phyloP scores from a whole-genome alignment of 2,113 vertebrate genomes.

The Ciconia stormi region DNA sequence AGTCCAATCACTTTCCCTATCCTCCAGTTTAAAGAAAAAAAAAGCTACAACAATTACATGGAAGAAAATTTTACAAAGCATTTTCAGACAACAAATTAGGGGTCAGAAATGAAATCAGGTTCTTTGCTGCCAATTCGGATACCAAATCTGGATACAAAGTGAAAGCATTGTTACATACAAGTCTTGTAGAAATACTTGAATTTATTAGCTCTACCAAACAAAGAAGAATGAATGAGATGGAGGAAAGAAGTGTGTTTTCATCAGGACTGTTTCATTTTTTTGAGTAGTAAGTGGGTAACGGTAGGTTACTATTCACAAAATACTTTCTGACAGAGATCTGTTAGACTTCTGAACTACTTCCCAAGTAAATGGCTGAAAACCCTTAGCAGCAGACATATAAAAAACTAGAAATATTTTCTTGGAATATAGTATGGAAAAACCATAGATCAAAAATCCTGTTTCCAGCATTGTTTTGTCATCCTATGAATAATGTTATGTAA shows the following conservation, averaged over 20 bases:
- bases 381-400: background rate
- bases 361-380: background rate
- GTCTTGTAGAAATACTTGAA: background rate
- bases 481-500: background rate
- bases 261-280: background rate
- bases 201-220: background rate
- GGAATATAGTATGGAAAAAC: background rate
- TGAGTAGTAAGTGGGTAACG: background rate
- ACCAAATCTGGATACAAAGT: background rate
- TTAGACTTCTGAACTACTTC: background rate
- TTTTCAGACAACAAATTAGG: background rate
- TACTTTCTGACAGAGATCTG: background rate
- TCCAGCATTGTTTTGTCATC: background rate
- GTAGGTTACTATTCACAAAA: background rate
- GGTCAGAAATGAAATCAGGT: background rate
- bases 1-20: background rate
- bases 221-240: background rate
- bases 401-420: background rate
- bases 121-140: background rate
- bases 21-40: background rate
- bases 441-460: background rate
- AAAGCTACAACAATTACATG: background rate
- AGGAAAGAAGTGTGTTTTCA: background rate
- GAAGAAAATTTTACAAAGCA: background rate
- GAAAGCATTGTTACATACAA: background rate